A percentile compares a stretch with the other conserved stretches of the same genome.
phyloP scores from a whole-genome alignment of 2,113 vertebrate genomes.

The Pica pica region DNA sequence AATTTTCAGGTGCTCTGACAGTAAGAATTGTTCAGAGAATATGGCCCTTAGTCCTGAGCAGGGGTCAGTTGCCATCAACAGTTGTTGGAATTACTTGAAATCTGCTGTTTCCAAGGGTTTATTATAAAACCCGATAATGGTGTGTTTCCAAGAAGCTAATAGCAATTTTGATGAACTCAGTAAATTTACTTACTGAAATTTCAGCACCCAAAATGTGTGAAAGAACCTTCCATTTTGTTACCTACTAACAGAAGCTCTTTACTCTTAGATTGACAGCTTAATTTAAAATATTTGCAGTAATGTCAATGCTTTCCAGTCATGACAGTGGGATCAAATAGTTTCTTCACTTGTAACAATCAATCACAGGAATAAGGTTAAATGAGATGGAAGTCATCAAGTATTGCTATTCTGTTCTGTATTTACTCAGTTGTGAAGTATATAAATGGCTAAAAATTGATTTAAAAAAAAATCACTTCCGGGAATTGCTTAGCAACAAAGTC shows the following conservation, averaged over 20 bases:
- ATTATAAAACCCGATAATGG: neutral
- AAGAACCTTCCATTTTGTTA: neutral
- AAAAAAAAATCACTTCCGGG: neutral
- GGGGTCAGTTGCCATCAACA: neutral
- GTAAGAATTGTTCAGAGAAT: neutral
- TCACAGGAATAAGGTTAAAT: neutral
- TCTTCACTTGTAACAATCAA: neutral
- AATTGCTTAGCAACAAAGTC: neutral
- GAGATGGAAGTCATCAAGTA: neutral
- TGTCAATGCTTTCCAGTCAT: neutral
- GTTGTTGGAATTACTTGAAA: neutral
- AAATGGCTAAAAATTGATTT: neutral
- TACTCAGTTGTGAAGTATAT: neutral
- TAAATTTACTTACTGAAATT: neutral
- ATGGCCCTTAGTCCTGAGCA: neutral
- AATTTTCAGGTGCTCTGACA: neutral
- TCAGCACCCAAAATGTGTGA: neutral
- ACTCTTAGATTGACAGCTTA: neutral
- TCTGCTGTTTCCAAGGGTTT: neutral
- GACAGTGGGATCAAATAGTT: neutral
- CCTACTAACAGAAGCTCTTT: neutral
- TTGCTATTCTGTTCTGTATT: neutral
- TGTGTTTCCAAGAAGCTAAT: neutral
- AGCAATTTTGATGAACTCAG: neutral
- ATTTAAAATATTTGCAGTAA: neutral